Evolutionary conservation across 2,888 invertebrate species (phyloP), one percentile per base, ranked within the genome.

Genomic region (Platycheirus rosarum): DNA sequence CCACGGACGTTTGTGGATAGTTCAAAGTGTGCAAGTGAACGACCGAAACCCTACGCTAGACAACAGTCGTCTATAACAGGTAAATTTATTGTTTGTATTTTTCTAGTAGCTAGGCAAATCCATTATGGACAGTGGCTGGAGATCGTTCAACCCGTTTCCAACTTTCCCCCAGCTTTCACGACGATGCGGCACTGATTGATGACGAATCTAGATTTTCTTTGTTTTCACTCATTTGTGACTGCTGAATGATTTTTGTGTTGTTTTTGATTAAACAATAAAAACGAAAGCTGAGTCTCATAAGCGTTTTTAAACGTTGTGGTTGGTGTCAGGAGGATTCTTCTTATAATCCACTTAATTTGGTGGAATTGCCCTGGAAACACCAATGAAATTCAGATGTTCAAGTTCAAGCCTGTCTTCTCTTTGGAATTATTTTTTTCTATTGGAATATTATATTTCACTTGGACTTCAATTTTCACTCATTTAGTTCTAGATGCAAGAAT

Each of bases 41-140:
- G 76, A 37, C 49, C 53, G 46, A 69, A 76, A 69, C 76, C 76
- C 32, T 76, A 69, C 32, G 51, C 68, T 23, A 69, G 57, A 55
- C 65, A 68, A 35, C 68, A 69, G 20, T 37, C 62, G 2, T 68
- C 66, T 14, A 48, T 76, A 11, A 46, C 69, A 63, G 69, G 76
- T 76, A 76, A 63, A 35, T 9, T 73, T 51, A 1, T 53, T n/a
- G 16, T 18, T 35, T 53, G 3, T 4, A 2, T 51, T 20, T 4
- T 1, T 16, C 18, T 16, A 7, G 5, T 18, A 32, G 37, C 13
- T 37, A 13, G 7, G 8, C 14, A 49, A 9, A 20, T 4, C n/a
- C 23, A 60, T 14, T 7, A 16, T 57, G 60, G 26, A 60, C 23
- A 55, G 42, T 32, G 44, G 14, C 18, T 44, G 29, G 29, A 60